A percentile compares a stretch with the other conserved stretches of the same genome.
Conservation (phyloP, 1,140 invertebrate genomes). For the Temnothorax curvispinosus region DNA sequence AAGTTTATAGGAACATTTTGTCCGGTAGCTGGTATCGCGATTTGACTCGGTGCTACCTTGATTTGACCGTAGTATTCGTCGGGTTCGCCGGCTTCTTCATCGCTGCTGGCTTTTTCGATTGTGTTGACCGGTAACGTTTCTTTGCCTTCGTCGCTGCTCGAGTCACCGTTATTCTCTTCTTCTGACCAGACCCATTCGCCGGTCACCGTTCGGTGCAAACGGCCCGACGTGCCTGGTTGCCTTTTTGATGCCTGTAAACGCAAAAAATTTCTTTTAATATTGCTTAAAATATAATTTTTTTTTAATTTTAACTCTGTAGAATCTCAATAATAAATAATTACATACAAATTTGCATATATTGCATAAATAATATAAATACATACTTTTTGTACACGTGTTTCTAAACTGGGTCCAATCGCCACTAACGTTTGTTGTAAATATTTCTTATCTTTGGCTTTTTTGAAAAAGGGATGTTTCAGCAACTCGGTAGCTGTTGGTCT, state of each 20-base stretch:
- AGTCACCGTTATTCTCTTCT: constrained; percentile 88
- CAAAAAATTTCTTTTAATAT: not conserved
- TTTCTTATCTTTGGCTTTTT: constrained; percentile 99
- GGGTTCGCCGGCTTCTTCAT: constrained; percentile 80
- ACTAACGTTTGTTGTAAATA: constrained; percentile 97
- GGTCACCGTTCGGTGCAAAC: constrained; percentile 97
- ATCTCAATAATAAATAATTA: constrained; percentile 31
- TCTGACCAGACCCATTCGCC: constrained; percentile 99
- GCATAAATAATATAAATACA: constrained; percentile 42
- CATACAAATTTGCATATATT: not conserved
- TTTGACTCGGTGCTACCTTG: constrained; percentile 77
- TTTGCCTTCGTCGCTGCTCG: constrained; percentile 86
- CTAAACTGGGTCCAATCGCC: constrained; percentile 93
- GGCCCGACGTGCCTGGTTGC: constrained; percentile 96
- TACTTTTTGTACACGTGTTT: constrained; percentile 96
- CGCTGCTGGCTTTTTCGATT: constrained; percentile 83
- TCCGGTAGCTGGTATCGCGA: constrained; percentile 75
- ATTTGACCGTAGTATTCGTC: constrained; percentile 81
- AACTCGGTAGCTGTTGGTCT: constrained; percentile 98
- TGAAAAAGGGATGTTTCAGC: constrained; percentile 99
- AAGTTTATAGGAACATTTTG: constrained; percentile 89
- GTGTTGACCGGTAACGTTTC: constrained; percentile 83
- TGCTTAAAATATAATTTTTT: not conserved
- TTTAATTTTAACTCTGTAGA: not conserved
- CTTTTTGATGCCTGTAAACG: constrained; percentile 89